A percentile compares a stretch with the other conserved stretches of the same genome.
phyloP scores from a whole-genome alignment of 2,888 invertebrate genomes.

The Drosophila flavopinicola region DNA sequence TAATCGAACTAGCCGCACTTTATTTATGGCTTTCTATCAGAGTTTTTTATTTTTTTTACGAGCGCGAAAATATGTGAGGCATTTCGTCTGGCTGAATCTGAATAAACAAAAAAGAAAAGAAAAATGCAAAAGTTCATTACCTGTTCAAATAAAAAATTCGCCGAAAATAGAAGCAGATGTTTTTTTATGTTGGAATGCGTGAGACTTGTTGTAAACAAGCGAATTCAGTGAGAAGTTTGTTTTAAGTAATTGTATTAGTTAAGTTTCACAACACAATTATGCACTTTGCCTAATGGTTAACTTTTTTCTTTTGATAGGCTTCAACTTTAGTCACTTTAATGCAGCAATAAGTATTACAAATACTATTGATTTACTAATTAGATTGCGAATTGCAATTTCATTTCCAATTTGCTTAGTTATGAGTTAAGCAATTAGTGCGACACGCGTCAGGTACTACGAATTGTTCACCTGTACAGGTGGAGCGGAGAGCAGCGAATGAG shows the following conservation, averaged over 20 bases:
- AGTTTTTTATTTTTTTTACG: conserved; percentile 8
- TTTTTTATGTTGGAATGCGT: conserved; percentile 24
- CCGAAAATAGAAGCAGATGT: conserved; percentile 57
- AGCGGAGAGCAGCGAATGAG: conserved; percentile 83
- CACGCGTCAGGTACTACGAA: conserved; percentile 58
- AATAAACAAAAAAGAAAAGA: conserved; percentile 13
- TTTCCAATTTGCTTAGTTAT: conserved; percentile 19
- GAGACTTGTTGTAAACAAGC: conserved; percentile 43
- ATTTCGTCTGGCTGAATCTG: conserved; percentile 21
- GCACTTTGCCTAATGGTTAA: conserved; percentile 46
- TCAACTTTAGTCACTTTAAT: neutral
- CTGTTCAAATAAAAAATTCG: conserved; percentile 53
- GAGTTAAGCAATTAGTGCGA: conserved; percentile 50
- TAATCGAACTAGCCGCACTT: conserved; percentile 16
- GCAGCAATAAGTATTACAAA: neutral
- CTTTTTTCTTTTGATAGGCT: neutral
- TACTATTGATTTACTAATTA: conserved; percentile 32
- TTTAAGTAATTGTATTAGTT: conserved; percentile 3
- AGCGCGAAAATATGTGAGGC: conserved; percentile 15
- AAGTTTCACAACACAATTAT: conserved; percentile 48
- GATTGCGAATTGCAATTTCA: conserved; percentile 6
- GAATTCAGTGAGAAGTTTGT: conserved; percentile 25
- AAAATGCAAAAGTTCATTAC: conserved; percentile 42
- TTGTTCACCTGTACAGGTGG: conserved; percentile 82
- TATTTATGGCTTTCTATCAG: conserved; percentile 20